Evolutionary conservation across 2,888 invertebrate genomes (phyloP).

Genomic region (Cephus spinipes): DNA sequence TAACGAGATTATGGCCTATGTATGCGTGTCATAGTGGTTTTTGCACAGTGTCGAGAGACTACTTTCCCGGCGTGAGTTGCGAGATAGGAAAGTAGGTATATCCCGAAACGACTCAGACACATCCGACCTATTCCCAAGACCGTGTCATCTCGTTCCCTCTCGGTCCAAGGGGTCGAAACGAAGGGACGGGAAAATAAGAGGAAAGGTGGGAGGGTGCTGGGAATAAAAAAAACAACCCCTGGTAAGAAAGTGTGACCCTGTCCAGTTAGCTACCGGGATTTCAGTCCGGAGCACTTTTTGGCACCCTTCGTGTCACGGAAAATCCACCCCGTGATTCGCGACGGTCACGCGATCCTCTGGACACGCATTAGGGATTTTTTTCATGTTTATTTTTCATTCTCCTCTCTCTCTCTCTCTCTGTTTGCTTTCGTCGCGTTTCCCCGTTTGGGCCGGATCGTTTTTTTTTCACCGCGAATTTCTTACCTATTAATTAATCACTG

Average conservation of each 20-base stretch:
- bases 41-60: neutral
- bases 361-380: neutral
- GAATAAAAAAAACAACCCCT: neutral
- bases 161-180: neutral
- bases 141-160: neutral
- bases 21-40: neutral
- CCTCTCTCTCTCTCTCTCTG: neutral
- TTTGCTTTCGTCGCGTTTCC: neutral
- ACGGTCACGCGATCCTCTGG: neutral
- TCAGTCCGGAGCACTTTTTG: neutral
- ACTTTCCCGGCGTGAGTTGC: neutral
- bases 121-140: neutral
- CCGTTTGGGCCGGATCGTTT: neutral
- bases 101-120: neutral
- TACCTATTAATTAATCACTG: neutral
- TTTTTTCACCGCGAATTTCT: neutral
- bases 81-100: neutral
- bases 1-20: slow-evolving; percentile 19
- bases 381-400: neutral
- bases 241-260: neutral
- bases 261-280: neutral
- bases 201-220: neutral
- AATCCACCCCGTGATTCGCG: neutral
- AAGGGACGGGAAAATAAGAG: neutral
- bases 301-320: neutral